phyloP scores from a whole-genome alignment of 2,797 vertebrate genomes.

The Cuniculus paca region DNA sequence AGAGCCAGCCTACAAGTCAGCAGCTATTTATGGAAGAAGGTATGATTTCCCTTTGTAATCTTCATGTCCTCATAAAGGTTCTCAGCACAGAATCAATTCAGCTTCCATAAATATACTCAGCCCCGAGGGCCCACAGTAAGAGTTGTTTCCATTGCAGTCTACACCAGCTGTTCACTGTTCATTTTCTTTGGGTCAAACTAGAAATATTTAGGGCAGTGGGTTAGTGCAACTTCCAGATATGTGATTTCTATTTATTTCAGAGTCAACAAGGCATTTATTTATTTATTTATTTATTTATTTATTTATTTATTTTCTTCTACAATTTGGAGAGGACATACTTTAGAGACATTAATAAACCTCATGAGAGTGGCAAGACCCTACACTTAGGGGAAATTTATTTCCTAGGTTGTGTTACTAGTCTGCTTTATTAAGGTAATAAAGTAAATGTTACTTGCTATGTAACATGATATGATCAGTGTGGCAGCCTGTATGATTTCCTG shows the following conservation, averaged over 20 bases:
- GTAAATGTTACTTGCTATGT: not conserved
- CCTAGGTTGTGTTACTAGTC: no score
- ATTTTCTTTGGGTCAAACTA: not conserved
- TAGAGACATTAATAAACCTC: not conserved
- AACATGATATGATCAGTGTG: not conserved
- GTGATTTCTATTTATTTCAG: not conserved
- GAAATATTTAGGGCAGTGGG: not conserved
- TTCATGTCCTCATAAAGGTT: not conserved
- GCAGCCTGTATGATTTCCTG: not conserved
- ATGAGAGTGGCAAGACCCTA: not conserved
- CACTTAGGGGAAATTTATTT: not conserved
- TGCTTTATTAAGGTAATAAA: not conserved
- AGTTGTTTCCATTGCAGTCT: not conserved
- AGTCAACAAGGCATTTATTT: not conserved
- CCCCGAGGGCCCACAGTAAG: not conserved
- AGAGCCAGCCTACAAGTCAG: not conserved
- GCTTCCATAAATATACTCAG: not conserved
- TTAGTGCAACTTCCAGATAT: not conserved
- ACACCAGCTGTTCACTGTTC: not conserved
- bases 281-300: not conserved
- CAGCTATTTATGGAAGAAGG: not conserved
- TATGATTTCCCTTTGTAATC: not conserved
- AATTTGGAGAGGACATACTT: not conserved
- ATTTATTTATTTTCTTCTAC: not conserved
- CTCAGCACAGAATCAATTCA: not conserved